Conservation (phyloP, 2,113 vertebrate genomes). For the Herpetotheres cachinnans region DNA sequence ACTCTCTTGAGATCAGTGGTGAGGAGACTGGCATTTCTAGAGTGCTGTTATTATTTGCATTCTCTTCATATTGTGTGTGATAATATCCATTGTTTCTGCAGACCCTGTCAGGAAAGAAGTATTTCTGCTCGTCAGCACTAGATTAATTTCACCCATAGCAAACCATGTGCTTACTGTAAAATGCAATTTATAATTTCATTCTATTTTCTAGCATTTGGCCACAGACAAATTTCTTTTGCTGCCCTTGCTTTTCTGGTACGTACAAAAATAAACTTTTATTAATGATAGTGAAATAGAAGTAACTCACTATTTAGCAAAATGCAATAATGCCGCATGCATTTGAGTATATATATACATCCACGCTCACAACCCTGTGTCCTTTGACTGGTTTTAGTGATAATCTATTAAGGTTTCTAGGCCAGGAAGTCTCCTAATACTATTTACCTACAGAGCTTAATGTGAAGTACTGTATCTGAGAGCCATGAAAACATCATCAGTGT, state of each 20-base stretch:
- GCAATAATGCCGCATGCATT: neutral
- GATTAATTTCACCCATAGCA: neutral
- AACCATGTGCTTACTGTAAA: neutral
- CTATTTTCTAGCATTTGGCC: conserved; percentile 75
- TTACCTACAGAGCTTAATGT: neutral
- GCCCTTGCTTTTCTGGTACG: conserved; percentile 78
- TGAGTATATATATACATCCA: neutral
- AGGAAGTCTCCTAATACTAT: neutral
- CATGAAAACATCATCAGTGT: neutral
- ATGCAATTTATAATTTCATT: conserved; percentile 39
- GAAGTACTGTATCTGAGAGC: neutral
- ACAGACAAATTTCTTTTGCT: conserved; percentile 74
- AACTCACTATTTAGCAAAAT: neutral
- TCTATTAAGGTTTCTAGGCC: neutral
- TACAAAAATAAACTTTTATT: conserved; percentile 15
- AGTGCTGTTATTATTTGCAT: neutral
- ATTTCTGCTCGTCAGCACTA: neutral
- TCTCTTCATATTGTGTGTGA: neutral
- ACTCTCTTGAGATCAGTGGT: neutral
- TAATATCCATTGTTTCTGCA: neutral
- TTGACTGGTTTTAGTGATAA: neutral
- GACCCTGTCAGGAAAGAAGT: neutral
- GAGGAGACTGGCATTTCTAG: neutral
- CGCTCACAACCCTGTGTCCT: neutral
- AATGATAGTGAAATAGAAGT: neutral